Conservation (phyloP, 2,797 vertebrate genomes). For the Pseudotriccus pelzelni region DNA sequence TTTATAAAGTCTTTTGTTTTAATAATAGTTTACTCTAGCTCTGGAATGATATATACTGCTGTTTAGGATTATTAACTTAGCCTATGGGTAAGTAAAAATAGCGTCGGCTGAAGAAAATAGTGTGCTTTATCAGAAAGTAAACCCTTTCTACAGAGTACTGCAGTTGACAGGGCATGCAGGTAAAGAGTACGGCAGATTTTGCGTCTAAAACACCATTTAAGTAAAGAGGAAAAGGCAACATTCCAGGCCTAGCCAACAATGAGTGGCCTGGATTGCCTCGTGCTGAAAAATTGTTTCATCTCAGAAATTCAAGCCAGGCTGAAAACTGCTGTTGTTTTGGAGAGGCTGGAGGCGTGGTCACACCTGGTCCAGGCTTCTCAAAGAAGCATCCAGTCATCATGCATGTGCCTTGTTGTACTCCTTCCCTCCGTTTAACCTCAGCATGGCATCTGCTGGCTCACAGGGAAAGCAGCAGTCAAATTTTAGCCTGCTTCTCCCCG, state of each 20-base stretch:
- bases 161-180: neutral
- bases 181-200: neutral
- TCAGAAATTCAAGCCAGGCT: neutral
- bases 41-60: neutral
- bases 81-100: neutral
- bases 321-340: neutral
- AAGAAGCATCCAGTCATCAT: accelerated
- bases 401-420: accelerated
- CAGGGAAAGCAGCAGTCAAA: neutral
- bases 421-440: neutral
- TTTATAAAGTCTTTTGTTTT: neutral
- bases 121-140: neutral
- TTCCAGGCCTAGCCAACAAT: neutral
- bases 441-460: neutral
- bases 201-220: neutral
- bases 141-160: neutral
- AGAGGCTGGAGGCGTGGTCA: neutral
- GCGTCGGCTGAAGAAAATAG: neutral
- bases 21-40: neutral
- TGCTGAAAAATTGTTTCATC: neutral
- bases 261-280: neutral
- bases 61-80: neutral
- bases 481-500: neutral
- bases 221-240: neutral
- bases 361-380: neutral